Conservation (phyloP, 2,888 invertebrate species). For the Arge pagana region DNA sequence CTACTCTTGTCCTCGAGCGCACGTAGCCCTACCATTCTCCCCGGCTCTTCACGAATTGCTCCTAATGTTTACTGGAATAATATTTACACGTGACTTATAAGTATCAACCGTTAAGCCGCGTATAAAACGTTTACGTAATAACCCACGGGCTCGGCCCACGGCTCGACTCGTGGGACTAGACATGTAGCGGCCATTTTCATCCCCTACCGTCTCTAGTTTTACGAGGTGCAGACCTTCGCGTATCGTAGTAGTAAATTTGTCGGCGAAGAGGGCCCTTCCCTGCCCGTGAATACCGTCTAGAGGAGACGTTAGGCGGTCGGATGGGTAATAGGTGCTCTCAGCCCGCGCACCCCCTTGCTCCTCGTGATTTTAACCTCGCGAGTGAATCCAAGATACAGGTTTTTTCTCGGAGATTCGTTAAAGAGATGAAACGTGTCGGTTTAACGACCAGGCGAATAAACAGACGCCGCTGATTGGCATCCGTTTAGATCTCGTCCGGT, state of each 20-base stretch:
- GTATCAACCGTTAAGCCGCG: conserved; percentile 51
- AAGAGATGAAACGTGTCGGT: no score
- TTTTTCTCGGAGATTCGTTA: no score
- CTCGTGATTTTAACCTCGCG: no score
- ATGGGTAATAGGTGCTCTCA: no score
- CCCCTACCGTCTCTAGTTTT: not conserved
- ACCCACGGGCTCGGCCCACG: conserved; percentile 7
- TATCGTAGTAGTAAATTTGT: conserved; percentile 15
- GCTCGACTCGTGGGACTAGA: not conserved
- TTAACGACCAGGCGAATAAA: no score
- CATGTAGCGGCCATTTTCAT: not conserved
- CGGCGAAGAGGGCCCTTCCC: conserved; percentile 6
- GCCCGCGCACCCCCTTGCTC: no score
- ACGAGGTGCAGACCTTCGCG: not conserved
- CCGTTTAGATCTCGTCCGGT: no score
- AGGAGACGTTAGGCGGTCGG: conserved; percentile 3
- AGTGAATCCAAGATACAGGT: no score
- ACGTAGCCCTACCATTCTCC: no score
- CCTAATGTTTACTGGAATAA: conserved; percentile 50
- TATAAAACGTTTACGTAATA: conserved; percentile 28
- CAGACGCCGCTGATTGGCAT: no score
- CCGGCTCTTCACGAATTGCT: no score
- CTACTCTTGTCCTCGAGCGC: no score
- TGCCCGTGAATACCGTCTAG: conserved; percentile 9
- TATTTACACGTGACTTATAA: conserved; percentile 53